Conservation (phyloP, 2,113 vertebrate species). For the Parotia lawesii region DNA sequence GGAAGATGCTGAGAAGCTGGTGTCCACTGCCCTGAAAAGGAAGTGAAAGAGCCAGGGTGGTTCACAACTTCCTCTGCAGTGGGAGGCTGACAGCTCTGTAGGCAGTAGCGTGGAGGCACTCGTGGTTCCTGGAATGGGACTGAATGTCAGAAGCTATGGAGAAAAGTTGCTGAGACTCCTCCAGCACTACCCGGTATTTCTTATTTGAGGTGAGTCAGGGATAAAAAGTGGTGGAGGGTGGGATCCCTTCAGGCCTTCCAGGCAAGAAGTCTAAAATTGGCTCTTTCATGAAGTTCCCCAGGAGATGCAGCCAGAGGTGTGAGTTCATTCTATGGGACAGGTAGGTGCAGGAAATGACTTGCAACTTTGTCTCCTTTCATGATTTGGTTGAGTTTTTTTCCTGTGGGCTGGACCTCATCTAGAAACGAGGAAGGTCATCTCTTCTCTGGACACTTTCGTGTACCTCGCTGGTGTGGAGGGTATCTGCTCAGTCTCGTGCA, state of each 20-base stretch:
- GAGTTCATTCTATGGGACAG: not conserved
- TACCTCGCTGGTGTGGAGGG: accelerated
- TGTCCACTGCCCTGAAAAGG: not conserved
- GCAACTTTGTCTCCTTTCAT: not conserved
- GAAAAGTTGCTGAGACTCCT: not conserved
- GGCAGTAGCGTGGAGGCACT: accelerated
- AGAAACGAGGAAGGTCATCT: not conserved
- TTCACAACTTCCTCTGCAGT: not conserved
- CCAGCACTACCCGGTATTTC: not conserved
- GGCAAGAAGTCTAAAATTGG: not conserved
- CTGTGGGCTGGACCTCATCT: not conserved
- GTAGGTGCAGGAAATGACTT: not conserved
- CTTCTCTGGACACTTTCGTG: accelerated
- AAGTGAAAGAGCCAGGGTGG: not conserved
- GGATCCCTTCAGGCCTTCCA: not conserved
- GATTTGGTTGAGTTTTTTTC: not conserved
- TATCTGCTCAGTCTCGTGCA: not conserved
- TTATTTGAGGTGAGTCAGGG: not conserved
- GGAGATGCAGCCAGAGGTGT: not conserved
- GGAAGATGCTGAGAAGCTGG: not conserved
- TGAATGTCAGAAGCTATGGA: not conserved
- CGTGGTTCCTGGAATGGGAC: not conserved
- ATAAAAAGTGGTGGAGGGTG: not conserved
- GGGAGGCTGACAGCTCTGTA: not conserved
- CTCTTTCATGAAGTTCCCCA: not conserved